Conservation (phyloP, 2,888 invertebrate species). For the Micoletzkya japonica region DNA sequence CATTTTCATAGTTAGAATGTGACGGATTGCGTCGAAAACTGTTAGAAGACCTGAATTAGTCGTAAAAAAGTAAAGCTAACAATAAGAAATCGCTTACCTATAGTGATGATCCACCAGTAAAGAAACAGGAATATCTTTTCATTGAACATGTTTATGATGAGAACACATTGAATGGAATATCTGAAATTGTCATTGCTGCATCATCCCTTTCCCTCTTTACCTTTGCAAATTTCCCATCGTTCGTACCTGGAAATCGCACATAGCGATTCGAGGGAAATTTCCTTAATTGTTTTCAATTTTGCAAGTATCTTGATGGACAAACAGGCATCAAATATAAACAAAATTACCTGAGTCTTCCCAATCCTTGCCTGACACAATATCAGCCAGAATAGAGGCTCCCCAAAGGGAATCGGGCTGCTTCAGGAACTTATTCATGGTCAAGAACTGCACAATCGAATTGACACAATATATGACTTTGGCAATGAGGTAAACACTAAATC, state of each 20-base stretch:
- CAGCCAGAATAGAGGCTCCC: slow-evolving; percentile 53
- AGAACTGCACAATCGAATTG: slow-evolving; percentile 59
- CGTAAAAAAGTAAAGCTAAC: slow-evolving; percentile 6
- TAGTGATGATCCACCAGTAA: slow-evolving; percentile 47
- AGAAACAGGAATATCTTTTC: slow-evolving; percentile 61
- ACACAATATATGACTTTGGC: slow-evolving; percentile 58
- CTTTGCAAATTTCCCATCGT: slow-evolving; percentile 42
- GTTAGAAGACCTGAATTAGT: slow-evolving; percentile 16
- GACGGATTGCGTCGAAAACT: slow-evolving; percentile 8
- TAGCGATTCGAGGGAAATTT: slow-evolving; percentile 60
- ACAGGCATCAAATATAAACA: too few relatives aligned
- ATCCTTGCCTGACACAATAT: slow-evolving; percentile 54
- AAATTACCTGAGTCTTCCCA: slow-evolving; percentile 55
- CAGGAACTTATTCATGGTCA: slow-evolving; percentile 57
- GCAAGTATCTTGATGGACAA: too few relatives aligned
- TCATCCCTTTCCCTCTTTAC: background rate
- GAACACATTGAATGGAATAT: slow-evolving; percentile 51
- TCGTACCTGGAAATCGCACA: slow-evolving; percentile 60
- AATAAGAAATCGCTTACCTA: slow-evolving; percentile 4
- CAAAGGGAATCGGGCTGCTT: slow-evolving; percentile 54
- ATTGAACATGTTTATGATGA: slow-evolving; percentile 58
- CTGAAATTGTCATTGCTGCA: background rate
- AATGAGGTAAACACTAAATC: slow-evolving; percentile 49
- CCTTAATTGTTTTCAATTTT: too few relatives aligned
- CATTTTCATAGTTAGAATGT: slow-evolving; percentile 12